These are phyloP conservation scores for Brachirus orientalis DNA, from an alignment of 2,113 vertebrate genomes.

Conservation along the genomic window DNA sequence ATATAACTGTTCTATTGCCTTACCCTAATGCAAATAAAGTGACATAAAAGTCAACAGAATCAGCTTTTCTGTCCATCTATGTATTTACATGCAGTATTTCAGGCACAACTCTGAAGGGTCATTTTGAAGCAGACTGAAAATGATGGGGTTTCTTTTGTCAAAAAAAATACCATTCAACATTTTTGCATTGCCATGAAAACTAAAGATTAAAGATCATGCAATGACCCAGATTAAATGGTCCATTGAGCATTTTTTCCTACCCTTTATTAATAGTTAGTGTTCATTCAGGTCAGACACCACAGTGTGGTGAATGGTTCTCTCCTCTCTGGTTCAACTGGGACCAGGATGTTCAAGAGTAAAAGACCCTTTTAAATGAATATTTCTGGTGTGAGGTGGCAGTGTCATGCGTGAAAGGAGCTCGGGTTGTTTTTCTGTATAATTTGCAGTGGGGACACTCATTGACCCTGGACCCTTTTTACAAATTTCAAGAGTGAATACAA, in stretches of 20 bases:
- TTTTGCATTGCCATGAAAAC: not conserved
- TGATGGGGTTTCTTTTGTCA: no score
- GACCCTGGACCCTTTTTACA: no score
- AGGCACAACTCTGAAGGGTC: no score
- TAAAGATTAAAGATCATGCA: not conserved
- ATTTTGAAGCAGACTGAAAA: no score
- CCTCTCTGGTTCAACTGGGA: not conserved
- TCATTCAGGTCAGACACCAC: not conserved
- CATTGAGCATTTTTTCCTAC: not conserved
- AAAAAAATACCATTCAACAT: not conserved
- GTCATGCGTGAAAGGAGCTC: not conserved
- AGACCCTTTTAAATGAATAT: not conserved
- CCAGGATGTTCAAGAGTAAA: conserved; percentile 4
- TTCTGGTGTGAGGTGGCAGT: not conserved
- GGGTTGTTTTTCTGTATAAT: not conserved
- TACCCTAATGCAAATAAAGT: no score
- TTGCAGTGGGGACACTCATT: not conserved
- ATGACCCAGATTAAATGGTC: not conserved
- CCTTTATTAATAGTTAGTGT: not conserved
- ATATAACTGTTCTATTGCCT: no score
- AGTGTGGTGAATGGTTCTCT: not conserved
- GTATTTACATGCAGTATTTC: no score
- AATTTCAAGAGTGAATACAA: no score
- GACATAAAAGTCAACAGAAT: no score
- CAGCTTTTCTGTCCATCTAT: no score